A percentile compares a stretch with the other conserved stretches of the same genome.
These are phyloP conservation scores for Spongia lamella DNA, from an alignment of 37 sponge, comb jelly and placozoan species.

Conservation along the genomic window DNA sequence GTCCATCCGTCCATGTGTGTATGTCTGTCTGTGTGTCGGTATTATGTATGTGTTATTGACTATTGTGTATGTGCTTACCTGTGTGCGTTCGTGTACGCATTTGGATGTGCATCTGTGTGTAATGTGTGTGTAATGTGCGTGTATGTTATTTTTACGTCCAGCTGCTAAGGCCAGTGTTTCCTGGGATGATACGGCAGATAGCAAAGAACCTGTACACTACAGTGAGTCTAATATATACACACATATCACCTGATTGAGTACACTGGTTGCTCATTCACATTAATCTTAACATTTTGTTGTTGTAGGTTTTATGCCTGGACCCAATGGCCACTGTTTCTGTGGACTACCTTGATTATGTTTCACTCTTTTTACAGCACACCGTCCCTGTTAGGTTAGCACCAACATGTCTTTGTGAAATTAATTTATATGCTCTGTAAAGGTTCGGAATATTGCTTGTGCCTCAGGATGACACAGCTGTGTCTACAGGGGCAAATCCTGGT, in stretches of 20 bases:
- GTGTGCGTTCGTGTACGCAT: too few species aligned
- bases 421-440: background rate
- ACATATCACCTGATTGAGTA: background rate
- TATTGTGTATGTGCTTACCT: too few species aligned
- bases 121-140: too few species aligned
- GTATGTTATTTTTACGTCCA: background rate
- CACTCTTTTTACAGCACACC: constrained; percentile 51
- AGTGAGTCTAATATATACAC: constrained; percentile 28
- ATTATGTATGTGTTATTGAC: too few species aligned
- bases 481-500: constrained; percentile 7
- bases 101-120: background rate
- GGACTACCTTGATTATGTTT: constrained; percentile 52
- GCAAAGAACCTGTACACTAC: constrained; percentile 84
- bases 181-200: constrained; percentile 86
- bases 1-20: too few species aligned
- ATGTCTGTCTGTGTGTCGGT: too few species aligned
- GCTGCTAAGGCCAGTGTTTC: constrained; percentile 75
- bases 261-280: background rate
- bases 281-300: too few species aligned
- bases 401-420: background rate
- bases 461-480: background rate
- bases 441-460: constrained; percentile 71
- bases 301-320: constrained; percentile 65
- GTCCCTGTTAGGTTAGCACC: constrained; percentile 55
- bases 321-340: constrained; percentile 23